Evolutionary conservation across 2,888 invertebrate species (phyloP), one percentile per base, ranked within the genome.

Genomic region (Clunio marinus): DNA sequence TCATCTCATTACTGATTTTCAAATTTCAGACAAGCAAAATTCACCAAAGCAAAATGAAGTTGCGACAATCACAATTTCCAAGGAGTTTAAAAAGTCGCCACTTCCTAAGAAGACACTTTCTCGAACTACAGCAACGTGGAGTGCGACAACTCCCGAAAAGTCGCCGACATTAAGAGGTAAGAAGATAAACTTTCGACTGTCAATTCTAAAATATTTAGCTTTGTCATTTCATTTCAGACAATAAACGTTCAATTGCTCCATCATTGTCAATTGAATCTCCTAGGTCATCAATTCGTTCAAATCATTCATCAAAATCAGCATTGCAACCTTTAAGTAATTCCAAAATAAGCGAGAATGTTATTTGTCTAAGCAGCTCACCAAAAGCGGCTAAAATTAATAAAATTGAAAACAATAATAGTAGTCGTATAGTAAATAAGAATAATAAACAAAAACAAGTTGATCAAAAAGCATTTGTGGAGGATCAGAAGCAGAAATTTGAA

Each of bases 391-490:
- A 66, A 28, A 55, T 32, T 15, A 68, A 57, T 24, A 58, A 68
- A 27, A 5, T 22, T 5, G 68, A 68, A 15, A 68, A 68, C 22
- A 68, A 68, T 22, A 68, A 68, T 25, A 68, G 58, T 41, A 58
- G 22, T 17, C 57, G 58, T 17, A 58, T 68, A 37, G 27, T 58
- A 15, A 68, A 68, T 68, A 68, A 68, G 28, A 68, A 68, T 27
- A 32, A 13, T 13, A 32, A 32, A 5, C 66, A 67, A 15, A 32
- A 67, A 37, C 35, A 41, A 37, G 55, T 37, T 22, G 57, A 58
- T 28, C 37, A 66, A 24, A 28, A 66, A 35, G 15, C 66, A 20
- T n/a, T n/a, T n/a, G 4, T 35, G 13, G 66, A 66, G 35, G 32
- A 66, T 4, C 51, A 41, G 17, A 68, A 57, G 20, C 68, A 68